Evolutionary conservation across 1,140 invertebrate genomes (phyloP).

Genomic region (Zaprionus capensis): DNA sequence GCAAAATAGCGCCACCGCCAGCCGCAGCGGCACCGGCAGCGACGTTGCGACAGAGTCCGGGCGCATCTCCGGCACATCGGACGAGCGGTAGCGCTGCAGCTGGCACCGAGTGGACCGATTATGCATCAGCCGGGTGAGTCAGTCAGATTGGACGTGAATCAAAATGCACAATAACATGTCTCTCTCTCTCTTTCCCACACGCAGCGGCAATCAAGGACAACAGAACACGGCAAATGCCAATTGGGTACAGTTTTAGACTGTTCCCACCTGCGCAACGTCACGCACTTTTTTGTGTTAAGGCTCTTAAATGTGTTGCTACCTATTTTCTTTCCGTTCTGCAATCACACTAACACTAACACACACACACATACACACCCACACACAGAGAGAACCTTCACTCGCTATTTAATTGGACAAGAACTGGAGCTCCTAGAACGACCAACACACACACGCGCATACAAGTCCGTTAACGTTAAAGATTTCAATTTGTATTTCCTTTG

Average conservation of each 20-base stretch:
- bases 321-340: constrained; percentile 12
- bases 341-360: constrained; percentile 12
- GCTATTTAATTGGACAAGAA: constrained; percentile 34
- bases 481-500: constrained; percentile 45
- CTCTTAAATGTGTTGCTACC: constrained; percentile 34
- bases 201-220: constrained; percentile 84
- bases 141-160: not conserved
- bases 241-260: constrained; percentile 90
- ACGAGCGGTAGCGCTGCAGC: constrained; percentile 84
- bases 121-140: constrained; percentile 88
- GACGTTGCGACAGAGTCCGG: constrained; percentile 86
- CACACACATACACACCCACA: constrained; percentile 8
- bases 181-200: constrained; percentile 39
- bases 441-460: constrained; percentile 25
- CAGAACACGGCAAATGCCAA: constrained; percentile 86
- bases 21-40: constrained; percentile 90
- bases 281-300: constrained; percentile 47
- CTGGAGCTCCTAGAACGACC: constrained; percentile 18
- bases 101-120: constrained; percentile 91
- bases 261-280: constrained; percentile 38
- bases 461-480: constrained; percentile 67
- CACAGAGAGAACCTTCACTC: constrained; percentile 19
- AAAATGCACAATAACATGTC: not conserved
- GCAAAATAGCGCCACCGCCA: constrained; percentile 92
- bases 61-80: constrained; percentile 89